phyloP scores from a whole-genome alignment of 2,797 vertebrate species.

The Halcyon chelicuti region DNA sequence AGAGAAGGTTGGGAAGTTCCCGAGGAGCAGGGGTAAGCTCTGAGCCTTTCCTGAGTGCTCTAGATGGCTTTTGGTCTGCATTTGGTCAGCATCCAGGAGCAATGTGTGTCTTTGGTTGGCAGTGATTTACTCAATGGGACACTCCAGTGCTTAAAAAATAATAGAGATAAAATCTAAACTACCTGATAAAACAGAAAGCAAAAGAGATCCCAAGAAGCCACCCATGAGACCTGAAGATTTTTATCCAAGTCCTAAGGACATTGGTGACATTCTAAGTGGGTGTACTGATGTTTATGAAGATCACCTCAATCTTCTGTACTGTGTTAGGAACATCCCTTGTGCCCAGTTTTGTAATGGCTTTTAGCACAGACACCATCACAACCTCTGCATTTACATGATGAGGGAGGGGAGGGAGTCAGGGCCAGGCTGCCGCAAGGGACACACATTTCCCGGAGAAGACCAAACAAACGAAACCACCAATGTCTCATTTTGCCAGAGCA shows the following conservation, averaged over 20 bases:
- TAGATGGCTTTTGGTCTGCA: neutral
- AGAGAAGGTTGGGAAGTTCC: neutral
- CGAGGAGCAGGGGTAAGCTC: neutral
- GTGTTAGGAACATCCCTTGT: neutral
- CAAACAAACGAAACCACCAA: conserved; percentile 7
- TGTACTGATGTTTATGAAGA: neutral
- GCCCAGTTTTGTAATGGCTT: neutral
- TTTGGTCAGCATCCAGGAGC: neutral
- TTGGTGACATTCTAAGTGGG: neutral
- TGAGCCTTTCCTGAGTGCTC: neutral
- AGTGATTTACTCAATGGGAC: neutral
- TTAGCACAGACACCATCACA: neutral
- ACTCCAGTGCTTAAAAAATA: neutral
- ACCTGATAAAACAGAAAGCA: neutral
- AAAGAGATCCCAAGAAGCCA: neutral
- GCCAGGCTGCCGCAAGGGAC: neutral
- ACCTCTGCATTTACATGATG: neutral
- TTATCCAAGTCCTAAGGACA: neutral
- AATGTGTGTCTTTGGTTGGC: neutral
- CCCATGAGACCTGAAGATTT: neutral
- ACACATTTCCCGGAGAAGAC: conserved; percentile 10
- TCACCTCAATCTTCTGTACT: fast-evolving
- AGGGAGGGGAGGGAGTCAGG: neutral
- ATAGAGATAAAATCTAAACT: neutral
- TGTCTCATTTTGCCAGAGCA: neutral